phyloP scores from a whole-genome alignment of 1,140 invertebrate species.

The Bradynema listronoti region DNA sequence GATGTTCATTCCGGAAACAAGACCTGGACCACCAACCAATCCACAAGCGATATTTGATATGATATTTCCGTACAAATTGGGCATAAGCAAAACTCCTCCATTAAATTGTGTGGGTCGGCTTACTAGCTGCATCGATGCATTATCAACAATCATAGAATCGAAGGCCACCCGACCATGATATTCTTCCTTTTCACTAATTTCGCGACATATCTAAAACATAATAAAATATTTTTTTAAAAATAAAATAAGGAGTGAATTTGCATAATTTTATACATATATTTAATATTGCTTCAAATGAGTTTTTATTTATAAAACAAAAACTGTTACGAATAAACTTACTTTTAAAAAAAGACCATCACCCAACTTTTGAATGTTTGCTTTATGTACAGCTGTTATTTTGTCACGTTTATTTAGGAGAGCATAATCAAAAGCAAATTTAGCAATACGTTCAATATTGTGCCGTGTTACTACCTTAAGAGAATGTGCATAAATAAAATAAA shows the following conservation, averaged over 20 bases:
- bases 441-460: conserved; percentile 83
- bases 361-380: conserved; percentile 77
- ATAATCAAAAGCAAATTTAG: conserved; percentile 90
- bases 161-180: conserved; percentile 23
- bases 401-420: conserved; percentile 78
- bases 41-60: conserved; percentile 95
- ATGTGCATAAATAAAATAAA: not conserved
- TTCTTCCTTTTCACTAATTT: conserved; percentile 21
- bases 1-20: conserved; percentile 88
- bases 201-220: conserved; percentile 23
- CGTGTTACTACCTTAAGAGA: conserved; percentile 71
- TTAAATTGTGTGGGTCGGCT: conserved; percentile 41
- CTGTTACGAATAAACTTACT: conserved; percentile 28
- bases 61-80: conserved; percentile 42
- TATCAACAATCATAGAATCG: conserved; percentile 45
- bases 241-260: not conserved
- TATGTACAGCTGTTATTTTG: conserved; percentile 93
- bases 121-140: conserved; percentile 43
- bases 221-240: not conserved
- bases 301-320: too few relatives aligned
- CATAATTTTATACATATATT: not conserved
- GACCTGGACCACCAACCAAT: conserved; percentile 86
- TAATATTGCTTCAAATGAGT: not conserved
- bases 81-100: conserved; percentile 37
- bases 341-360: conserved; percentile 55